Evolutionary conservation across 1,140 invertebrate genomes (phyloP).

Genomic region (Plectrocnemia conspersa): DNA sequence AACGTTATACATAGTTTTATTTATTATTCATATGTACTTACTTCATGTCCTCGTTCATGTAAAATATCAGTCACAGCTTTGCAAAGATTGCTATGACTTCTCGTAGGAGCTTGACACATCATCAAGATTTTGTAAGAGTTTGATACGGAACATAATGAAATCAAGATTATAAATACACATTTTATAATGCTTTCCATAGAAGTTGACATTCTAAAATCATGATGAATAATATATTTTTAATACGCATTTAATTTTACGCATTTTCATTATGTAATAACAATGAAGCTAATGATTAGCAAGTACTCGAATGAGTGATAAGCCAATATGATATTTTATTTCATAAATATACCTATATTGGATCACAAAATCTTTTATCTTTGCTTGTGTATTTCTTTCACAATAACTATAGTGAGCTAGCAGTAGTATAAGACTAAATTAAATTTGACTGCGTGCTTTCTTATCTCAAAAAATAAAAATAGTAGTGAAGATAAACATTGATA

Average conservation of each 20-base stretch:
- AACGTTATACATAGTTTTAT: neutral
- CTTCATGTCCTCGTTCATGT: constrained; percentile 24
- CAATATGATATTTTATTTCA: too few species aligned
- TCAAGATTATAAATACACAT: neutral
- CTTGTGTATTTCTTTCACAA: too few species aligned
- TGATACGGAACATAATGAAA: neutral
- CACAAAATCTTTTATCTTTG: too few species aligned
- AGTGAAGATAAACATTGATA: too few species aligned
- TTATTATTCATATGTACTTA: constrained; percentile 9
- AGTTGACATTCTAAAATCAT: neutral
- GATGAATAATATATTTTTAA: neutral
- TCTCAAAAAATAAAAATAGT: too few species aligned
- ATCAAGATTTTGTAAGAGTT: constrained; percentile 24
- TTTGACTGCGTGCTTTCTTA: too few species aligned
- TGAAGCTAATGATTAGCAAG: neutral
- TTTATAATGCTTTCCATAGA: neutral
- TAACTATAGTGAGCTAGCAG: too few species aligned
- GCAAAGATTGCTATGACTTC: constrained; percentile 27
- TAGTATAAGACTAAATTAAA: too few species aligned
- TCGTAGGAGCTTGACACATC: constrained; percentile 10
- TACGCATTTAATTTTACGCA: neutral
- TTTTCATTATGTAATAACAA: neutral
- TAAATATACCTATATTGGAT: too few species aligned
- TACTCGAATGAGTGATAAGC: too few species aligned
- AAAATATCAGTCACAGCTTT: constrained; percentile 27